Percentiles rank a stretch among this genome's conserved stretches.
These are phyloP conservation scores for Drosophila mimetica DNA, from an alignment of 2,888 invertebrate species.

Conservation along the genomic window DNA sequence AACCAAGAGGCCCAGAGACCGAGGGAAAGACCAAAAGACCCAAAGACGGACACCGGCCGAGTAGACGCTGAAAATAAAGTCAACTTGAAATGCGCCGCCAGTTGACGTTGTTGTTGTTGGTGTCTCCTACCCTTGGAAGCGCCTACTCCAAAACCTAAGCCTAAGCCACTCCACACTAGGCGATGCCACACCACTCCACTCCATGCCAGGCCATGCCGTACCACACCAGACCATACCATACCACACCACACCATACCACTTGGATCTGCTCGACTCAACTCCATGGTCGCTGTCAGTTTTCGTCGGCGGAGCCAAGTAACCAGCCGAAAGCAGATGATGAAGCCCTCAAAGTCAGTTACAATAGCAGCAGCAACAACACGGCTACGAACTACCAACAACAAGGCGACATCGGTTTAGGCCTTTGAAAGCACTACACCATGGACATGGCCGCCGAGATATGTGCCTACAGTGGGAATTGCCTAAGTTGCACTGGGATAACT, in stretches of 20 bases:
- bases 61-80: constrained; percentile 72
- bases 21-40: constrained; percentile 22
- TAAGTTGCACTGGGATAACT: neutral
- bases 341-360: constrained; percentile 83
- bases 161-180: constrained; percentile 70
- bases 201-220: constrained; percentile 6
- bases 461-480: neutral
- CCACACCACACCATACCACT: constrained; percentile 17
- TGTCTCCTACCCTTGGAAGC: constrained; percentile 73
- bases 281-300: constrained; percentile 72
- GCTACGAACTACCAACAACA: constrained; percentile 20
- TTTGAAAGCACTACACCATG: constrained; percentile 74
- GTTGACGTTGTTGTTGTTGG: constrained; percentile 40
- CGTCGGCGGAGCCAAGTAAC: constrained; percentile 62
- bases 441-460: constrained; percentile 37
- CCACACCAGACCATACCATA: neutral
- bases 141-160: constrained; percentile 76
- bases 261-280: constrained; percentile 47
- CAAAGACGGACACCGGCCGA: constrained; percentile 35
- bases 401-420: constrained; percentile 81
- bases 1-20: constrained; percentile 38
- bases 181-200: neutral
- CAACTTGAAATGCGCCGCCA: constrained; percentile 80
- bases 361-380: constrained; percentile 41
- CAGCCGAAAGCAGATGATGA: constrained; percentile 82